Evolutionary conservation across 2,113 vertebrate species (phyloP).

Genomic region (Megalops atlanticus): DNA sequence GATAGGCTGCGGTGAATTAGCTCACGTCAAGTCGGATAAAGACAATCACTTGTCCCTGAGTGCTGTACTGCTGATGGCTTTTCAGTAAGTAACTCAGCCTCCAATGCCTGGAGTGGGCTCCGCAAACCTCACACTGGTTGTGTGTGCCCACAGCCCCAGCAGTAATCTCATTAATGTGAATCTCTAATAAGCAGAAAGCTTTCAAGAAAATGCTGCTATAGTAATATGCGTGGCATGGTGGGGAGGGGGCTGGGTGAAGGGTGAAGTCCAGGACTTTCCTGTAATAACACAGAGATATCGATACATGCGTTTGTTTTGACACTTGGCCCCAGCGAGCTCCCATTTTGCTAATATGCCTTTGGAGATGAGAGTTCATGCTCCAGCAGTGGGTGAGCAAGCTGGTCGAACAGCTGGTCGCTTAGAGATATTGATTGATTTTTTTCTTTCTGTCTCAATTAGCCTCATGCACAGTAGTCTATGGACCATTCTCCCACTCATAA

Average conservation of each 20-base stretch:
- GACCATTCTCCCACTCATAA: slow-evolving; percentile 1
- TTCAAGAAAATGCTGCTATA: slow-evolving; percentile 11
- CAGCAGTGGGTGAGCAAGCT: neutral
- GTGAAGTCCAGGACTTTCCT: slow-evolving; percentile 6
- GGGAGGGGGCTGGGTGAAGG: slow-evolving; percentile 4
- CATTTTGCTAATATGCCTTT: slow-evolving; percentile 8
- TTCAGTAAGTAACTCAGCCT: neutral
- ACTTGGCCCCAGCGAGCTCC: neutral
- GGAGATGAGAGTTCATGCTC: neutral
- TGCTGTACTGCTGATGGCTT: neutral
- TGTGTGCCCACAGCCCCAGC: neutral
- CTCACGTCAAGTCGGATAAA: neutral
- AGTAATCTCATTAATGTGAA: slow-evolving; percentile 12
- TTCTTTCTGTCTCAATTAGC: neutral
- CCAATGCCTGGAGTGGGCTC: neutral
- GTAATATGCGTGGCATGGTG: neutral
- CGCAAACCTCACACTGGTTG: neutral
- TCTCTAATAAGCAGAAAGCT: slow-evolving; percentile 4
- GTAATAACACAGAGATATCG: slow-evolving; percentile 12
- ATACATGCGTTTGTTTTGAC: slow-evolving; percentile 2
- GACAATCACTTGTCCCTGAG: neutral
- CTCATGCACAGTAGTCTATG: neutral
- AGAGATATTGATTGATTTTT: slow-evolving; percentile 12
- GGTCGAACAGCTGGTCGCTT: slow-evolving; percentile 1
- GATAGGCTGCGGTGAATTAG: neutral